Conservation (phyloP, 2,888 invertebrate genomes). For the Dichetophora obliterata region DNA sequence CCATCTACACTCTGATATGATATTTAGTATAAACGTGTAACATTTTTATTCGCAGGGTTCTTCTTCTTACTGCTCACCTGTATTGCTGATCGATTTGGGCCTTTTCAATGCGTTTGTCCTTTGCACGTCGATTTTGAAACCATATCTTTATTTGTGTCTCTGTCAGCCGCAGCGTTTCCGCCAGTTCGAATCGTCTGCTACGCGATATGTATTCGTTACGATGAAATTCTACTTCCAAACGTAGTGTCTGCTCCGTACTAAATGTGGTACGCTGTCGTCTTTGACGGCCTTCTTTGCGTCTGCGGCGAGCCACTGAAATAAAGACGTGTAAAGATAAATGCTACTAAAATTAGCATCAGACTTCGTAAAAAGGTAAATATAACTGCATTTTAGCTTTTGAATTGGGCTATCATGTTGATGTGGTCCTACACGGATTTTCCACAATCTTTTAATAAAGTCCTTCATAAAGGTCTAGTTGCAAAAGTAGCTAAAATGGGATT, state of each 20-base stretch:
- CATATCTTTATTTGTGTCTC: conserved; percentile 90
- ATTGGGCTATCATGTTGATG: too few species aligned
- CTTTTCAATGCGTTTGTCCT: conserved; percentile 96
- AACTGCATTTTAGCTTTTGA: too few species aligned
- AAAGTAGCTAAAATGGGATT: too few species aligned
- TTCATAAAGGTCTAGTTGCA: too few species aligned
- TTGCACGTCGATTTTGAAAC: conserved; percentile 96
- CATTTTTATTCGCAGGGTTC: background rate
- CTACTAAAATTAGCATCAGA: too few species aligned
- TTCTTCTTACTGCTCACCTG: conserved; percentile 74
- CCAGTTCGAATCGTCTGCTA: conserved; percentile 84
- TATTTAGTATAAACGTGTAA: background rate
- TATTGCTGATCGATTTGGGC: conserved; percentile 95
- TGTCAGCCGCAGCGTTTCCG: conserved; percentile 77
- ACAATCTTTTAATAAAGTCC: too few species aligned
- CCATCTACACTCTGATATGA: background rate
- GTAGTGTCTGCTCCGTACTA: conserved; percentile 91
- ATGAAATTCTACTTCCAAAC: conserved; percentile 92
- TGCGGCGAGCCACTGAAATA: conserved; percentile 81
- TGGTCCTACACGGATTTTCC: too few species aligned
- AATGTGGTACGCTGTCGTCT: conserved; percentile 94
- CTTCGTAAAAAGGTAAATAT: too few species aligned
- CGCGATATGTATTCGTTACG: conserved; percentile 93
- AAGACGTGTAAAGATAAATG: too few species aligned
- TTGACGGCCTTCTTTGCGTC: conserved; percentile 88